These are phyloP conservation scores for Pinctada fucata DNA, from an alignment of 2,888 invertebrate species.

Conservation along the genomic window DNA sequence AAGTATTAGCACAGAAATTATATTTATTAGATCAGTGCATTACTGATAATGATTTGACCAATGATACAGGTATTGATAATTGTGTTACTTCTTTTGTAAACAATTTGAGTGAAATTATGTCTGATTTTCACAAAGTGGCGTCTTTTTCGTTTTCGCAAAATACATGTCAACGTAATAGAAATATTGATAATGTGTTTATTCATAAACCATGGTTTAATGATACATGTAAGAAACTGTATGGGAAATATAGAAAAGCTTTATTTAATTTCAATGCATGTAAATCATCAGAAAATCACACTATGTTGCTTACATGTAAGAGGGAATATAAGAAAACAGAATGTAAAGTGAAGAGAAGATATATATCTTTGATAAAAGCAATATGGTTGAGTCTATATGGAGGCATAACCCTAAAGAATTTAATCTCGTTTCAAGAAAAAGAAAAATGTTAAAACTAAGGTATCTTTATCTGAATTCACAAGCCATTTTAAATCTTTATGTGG, in stretches of 20 bases:
- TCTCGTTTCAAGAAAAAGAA: not conserved
- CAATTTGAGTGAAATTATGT: not conserved
- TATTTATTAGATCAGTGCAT: not conserved
- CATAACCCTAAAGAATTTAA: conserved; percentile 16
- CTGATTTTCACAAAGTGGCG: not conserved
- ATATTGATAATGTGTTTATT: too few relatives aligned
- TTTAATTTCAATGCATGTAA: not conserved
- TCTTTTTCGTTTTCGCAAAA: too few relatives aligned
- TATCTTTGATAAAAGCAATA: not conserved
- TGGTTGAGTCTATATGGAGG: not conserved
- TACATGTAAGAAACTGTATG: not conserved
- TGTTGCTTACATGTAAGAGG: not conserved
- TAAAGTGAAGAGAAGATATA: not conserved
- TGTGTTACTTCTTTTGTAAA: not conserved
- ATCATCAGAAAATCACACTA: not conserved
- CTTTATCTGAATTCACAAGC: not conserved
- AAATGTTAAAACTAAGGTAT: not conserved
- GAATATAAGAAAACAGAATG: not conserved
- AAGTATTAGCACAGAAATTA: not conserved
- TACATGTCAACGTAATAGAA: too few relatives aligned
- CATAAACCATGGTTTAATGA: conserved; percentile 9
- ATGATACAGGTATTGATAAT: not conserved
- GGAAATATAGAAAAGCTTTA: not conserved
- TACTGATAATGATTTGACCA: not conserved
- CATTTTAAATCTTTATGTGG: conserved; percentile 9